Evolutionary conservation across 2,113 vertebrate genomes (phyloP).

Genomic region (Melanerpes aurifrons): DNA sequence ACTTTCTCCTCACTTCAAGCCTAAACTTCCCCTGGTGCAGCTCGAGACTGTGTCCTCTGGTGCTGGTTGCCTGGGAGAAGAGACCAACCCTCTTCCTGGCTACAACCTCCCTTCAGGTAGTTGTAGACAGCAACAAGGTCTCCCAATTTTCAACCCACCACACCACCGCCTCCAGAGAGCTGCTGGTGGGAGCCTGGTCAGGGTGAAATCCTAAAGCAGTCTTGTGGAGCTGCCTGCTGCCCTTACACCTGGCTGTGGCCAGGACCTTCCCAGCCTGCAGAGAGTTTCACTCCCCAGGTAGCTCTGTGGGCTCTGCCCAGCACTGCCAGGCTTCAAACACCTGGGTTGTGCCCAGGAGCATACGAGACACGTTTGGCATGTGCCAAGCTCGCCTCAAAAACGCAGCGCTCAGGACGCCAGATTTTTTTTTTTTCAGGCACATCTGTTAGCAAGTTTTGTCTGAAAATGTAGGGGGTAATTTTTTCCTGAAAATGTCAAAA

Average conservation of each 20-base stretch:
- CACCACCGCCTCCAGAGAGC: not conserved
- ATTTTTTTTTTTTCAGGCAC: not conserved
- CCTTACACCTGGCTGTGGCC: not conserved
- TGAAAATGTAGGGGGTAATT: slow-evolving; percentile 20
- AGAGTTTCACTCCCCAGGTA: not conserved
- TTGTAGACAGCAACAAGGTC: no score
- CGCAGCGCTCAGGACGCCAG: not conserved
- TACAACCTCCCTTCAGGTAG: no score
- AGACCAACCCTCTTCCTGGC: no score
- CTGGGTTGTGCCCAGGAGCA: not conserved
- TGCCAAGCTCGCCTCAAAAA: not conserved
- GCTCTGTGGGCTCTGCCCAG: fast-evolving
- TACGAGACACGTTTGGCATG: not conserved
- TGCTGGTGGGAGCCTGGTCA: not conserved
- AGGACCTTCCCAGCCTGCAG: not conserved
- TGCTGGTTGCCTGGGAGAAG: no score
- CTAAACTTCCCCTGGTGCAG: no score
- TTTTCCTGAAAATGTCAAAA: slow-evolving; percentile 46
- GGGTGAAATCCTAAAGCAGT: not conserved
- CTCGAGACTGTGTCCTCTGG: no score
- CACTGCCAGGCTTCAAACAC: not conserved
- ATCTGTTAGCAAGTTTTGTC: slow-evolving; percentile 8
- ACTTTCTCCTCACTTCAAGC: no score
- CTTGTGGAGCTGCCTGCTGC: not conserved
- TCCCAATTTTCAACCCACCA: no score